Base-by-base conservation (phyloP, 2,888 invertebrate genomes). In the Cryptosula pallasiana region DNA sequence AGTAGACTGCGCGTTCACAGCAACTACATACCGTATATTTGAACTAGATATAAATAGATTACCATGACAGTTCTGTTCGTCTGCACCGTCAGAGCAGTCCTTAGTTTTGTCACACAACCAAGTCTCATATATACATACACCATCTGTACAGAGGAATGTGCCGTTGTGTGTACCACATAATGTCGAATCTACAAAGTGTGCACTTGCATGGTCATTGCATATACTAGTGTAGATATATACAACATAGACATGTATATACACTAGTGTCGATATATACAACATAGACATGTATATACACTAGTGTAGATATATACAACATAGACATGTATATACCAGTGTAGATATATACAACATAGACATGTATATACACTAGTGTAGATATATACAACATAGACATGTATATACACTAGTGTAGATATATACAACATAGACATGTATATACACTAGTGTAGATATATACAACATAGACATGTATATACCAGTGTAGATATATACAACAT, bases 41-140 rank as follows among this genome's bases (percentile, higher is more conserved):
- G 25, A 77, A 74, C 23, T 58, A 75, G 72, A 71, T 35, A 69
- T 63, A 23, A 55, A n/a, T 13, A 16, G n/a, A n/a, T n/a, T 79
- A 84, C 78, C 77, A 75, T 77, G 73, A 78, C 87, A 87, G 72
- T 80, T 79, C 27, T 79, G 75, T 78, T 87, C 87, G 78, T 87
- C 87, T 73, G 84, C 86, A 73, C 78, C 80, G 76, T 87, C 87
- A 1, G 84, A 84, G 78, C 87, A 87, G 76, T 87, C 87, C 76
- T 86, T 81, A 5, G 82, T 80, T 55, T 79, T 78, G 73, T 87
- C 86, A 80, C 87, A 87, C 72, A 81, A 80, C 81, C 86, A 85
- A 1, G 80, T 79, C 75, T 85, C 83, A 57, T 82, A 82, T 70
- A 87, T 84, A 78, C 87, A 87, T 0, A 79, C 79, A 0, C 81